phyloP scores from a whole-genome alignment of 2,113 vertebrate genomes.

The Anolis carolinensis region DNA sequence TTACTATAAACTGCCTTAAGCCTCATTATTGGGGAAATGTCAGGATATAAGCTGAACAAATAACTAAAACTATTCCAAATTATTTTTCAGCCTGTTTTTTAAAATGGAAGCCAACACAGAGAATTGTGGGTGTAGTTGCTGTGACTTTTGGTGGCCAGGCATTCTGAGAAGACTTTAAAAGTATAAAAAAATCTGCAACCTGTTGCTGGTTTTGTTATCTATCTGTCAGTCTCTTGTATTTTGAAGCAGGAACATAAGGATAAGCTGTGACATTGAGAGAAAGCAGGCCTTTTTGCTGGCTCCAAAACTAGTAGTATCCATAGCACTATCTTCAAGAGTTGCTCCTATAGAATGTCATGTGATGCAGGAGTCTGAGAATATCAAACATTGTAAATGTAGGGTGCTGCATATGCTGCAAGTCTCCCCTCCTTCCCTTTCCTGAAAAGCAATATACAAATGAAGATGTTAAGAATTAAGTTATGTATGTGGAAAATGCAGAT shows the following conservation, averaged over 20 bases:
- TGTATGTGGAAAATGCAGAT: constrained; percentile 19
- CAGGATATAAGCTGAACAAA: no score
- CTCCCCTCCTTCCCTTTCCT: background rate
- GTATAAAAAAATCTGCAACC: constrained; percentile 38
- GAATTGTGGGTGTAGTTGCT: constrained; percentile 30
- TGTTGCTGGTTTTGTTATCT: constrained; percentile 14
- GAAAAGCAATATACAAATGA: background rate
- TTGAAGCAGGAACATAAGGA: constrained; percentile 31
- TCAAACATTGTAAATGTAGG: constrained; percentile 7
- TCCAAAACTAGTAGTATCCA: background rate
- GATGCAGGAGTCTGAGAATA: background rate
- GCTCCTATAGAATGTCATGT: constrained; percentile 25
- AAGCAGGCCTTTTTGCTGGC: constrained; percentile 34
- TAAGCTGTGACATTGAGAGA: constrained; percentile 32
- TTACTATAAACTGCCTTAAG: background rate
- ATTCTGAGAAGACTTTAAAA: constrained; percentile 49
- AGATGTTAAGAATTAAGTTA: constrained; percentile 12
- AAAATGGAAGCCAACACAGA: background rate
- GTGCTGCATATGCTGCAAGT: background rate
- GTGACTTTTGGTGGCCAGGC: constrained; percentile 4
- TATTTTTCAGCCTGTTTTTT: constrained; percentile 27
- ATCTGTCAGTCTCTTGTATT: constrained; percentile 37
- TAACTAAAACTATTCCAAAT: background rate
- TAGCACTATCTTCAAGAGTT: constrained; percentile 20
- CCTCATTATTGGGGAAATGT: background rate